phyloP scores from a whole-genome alignment of 2,113 vertebrate species.

The Gallinago paraguaiae region DNA sequence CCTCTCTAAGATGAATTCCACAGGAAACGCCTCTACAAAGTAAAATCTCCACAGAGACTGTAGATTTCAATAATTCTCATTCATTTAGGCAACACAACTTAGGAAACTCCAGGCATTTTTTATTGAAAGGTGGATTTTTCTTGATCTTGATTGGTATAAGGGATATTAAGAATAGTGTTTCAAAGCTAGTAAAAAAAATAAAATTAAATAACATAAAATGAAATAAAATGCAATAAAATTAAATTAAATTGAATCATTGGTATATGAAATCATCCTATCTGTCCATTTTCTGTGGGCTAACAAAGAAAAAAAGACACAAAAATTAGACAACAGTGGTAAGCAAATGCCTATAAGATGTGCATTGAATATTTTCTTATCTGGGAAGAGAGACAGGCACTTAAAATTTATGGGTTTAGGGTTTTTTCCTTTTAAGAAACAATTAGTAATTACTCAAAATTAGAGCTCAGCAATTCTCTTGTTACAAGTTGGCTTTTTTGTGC shows the following conservation, averaged over 20 bases:
- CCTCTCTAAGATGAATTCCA: slow-evolving; percentile 35
- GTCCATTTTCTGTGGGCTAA: background rate
- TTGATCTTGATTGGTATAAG: background rate
- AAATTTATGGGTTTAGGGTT: background rate
- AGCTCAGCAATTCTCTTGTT: background rate
- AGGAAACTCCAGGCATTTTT: background rate
- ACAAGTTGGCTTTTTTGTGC: background rate
- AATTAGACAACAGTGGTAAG: background rate
- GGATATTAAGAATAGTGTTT: background rate
- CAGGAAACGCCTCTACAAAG: slow-evolving; percentile 42
- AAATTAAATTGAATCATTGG: background rate
- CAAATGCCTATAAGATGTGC: background rate
- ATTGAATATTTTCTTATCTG: background rate
- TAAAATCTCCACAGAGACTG: background rate
- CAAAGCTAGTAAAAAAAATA: background rate
- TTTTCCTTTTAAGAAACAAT: background rate
- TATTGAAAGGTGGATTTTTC: background rate
- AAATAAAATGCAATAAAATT: background rate
- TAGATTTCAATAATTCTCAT: background rate
- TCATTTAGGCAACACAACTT: background rate
- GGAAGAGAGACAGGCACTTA: background rate
- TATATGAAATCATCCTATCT: background rate
- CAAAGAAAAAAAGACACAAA: background rate
- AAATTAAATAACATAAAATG: background rate
- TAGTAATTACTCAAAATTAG: background rate